Conservation (phyloP, 2,113 vertebrate species). For the Aegotheles bennettii region DNA sequence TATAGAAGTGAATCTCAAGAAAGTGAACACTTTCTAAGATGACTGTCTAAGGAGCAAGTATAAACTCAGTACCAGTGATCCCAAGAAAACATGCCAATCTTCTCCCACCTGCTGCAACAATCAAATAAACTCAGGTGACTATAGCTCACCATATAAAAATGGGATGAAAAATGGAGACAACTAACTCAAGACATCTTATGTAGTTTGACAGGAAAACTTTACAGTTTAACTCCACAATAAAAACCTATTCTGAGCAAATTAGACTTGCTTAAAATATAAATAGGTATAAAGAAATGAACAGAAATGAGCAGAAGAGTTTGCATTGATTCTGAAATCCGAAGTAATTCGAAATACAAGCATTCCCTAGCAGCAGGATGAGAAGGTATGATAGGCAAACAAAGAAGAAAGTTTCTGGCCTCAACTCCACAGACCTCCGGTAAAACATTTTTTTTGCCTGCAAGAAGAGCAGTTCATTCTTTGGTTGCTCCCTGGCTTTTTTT, state of each 20-base stretch:
- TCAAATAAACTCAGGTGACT: not conserved
- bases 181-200: fast-evolving
- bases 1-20: not conserved
- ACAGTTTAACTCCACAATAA: not conserved
- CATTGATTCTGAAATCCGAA: not conserved
- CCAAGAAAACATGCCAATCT: not conserved
- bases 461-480: not conserved
- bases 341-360: not conserved
- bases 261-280: not conserved
- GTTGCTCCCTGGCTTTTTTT: not conserved
- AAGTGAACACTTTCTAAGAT: not conserved
- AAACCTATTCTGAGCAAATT: not conserved
- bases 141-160: not conserved
- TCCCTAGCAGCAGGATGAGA: not conserved
- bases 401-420: not conserved
- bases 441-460: not conserved
- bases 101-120: not conserved
- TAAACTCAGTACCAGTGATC: not conserved
- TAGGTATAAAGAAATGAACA: not conserved
- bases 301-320: not conserved
- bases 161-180: not conserved
- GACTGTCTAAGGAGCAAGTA: not conserved
- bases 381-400: not conserved
- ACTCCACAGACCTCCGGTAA: not conserved
- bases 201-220: not conserved